A percentile compares a stretch with the other conserved stretches of the same genome.
Conservation (phyloP, 2,888 invertebrate genomes). For the Pterobdella sp. region DNA sequence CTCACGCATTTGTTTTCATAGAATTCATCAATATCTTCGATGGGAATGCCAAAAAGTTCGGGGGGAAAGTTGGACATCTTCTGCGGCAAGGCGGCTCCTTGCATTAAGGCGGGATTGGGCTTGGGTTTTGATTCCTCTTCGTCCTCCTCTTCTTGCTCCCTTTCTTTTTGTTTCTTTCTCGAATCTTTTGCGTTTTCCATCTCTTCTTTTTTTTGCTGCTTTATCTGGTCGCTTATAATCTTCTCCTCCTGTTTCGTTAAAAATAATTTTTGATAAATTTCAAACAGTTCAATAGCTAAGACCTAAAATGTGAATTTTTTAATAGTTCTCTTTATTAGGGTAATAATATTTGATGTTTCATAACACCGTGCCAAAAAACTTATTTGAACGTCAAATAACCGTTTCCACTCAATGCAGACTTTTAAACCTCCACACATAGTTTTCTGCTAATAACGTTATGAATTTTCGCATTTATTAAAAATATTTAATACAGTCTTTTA, state of each 20-base stretch:
- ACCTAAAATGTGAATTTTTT: too few relatives aligned
- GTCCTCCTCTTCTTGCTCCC: conserved; percentile 26
- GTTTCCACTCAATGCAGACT: too few relatives aligned
- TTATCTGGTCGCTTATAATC: conserved; percentile 17
- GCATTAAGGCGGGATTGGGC: conserved; percentile 90
- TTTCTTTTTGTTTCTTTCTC: conserved; percentile 21
- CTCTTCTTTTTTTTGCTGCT: conserved; percentile 21
- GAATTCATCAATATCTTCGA: conserved; percentile 94
- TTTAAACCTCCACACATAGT: too few relatives aligned
- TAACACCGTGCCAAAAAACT: too few relatives aligned
- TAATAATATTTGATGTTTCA: too few relatives aligned
- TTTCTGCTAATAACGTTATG: too few relatives aligned
- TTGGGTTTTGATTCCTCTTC: conserved; percentile 64
- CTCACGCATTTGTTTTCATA: conserved; percentile 88
- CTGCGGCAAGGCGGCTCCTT: conserved; percentile 88
- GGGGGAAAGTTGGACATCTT: conserved; percentile 84
- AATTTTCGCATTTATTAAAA: too few relatives aligned
- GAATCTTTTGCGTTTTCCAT: conserved; percentile 22
- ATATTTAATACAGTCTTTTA: too few relatives aligned
- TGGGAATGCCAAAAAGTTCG: conserved; percentile 88
- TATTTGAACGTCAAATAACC: too few relatives aligned
- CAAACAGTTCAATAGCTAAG: too few relatives aligned
- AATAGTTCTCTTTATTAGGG: too few relatives aligned
- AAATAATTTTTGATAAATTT: too few relatives aligned
- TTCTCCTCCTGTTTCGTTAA: conserved; percentile 44